Percentiles rank a stretch among this genome's conserved stretches.
Evolutionary conservation across 2,888 invertebrate species (phyloP).

Genomic region (Nesidiocoris tenuis): DNA sequence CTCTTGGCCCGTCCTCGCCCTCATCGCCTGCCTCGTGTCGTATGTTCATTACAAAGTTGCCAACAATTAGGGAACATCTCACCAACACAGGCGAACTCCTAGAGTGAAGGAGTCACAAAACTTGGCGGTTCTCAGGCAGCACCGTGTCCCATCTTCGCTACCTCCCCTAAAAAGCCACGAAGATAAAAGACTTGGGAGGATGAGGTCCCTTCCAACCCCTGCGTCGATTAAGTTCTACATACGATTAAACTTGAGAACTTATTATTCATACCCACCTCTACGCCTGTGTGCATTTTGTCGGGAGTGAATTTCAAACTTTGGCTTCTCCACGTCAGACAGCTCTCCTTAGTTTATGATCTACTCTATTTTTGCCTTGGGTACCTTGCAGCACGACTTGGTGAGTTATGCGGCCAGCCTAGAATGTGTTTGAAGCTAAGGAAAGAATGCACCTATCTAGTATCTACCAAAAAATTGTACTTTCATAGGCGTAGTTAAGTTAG

Average conservation of each 20-base stretch:
- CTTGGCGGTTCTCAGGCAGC: not conserved
- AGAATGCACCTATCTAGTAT: no score
- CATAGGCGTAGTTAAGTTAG: no score
- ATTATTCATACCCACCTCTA: not conserved
- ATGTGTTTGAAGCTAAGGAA: no score
- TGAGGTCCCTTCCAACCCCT: not conserved
- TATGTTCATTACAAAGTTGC: not conserved
- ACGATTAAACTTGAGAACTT: not conserved
- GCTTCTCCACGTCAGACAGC: not conserved
- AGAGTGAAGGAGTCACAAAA: not conserved
- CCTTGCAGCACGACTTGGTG: no score
- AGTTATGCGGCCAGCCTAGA: no score
- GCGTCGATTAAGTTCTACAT: not conserved
- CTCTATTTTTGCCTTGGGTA: no score
- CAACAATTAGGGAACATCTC: not conserved
- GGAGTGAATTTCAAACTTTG: not conserved
- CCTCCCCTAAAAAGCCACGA: not conserved
- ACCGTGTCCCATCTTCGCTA: not conserved
- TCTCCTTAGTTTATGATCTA: not conserved
- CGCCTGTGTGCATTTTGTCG: not conserved
- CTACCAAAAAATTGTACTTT: no score
- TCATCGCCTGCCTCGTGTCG: not conserved
- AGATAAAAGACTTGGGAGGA: not conserved
- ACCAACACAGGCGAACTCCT: not conserved
- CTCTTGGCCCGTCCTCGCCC: not conserved